These are phyloP conservation scores for Sesia apiformis DNA, from an alignment of 2,888 invertebrate species.

Conservation along the genomic window DNA sequence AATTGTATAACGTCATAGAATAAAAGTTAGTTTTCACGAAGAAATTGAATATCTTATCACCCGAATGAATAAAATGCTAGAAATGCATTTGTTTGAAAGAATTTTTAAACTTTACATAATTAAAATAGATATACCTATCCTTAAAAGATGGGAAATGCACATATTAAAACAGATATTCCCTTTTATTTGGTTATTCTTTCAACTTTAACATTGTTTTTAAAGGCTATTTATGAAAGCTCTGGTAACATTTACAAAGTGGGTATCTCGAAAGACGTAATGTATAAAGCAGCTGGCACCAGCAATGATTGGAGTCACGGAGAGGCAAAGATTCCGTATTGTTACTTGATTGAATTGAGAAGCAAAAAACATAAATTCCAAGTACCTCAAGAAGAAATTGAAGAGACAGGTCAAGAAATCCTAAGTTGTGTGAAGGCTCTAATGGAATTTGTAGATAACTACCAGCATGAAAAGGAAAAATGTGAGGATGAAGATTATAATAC, in stretches of 20 bases:
- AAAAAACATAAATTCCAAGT: constrained; percentile 47
- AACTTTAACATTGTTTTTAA: background rate
- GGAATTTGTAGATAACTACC: constrained; percentile 44
- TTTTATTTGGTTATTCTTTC: no score
- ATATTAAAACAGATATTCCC: no score
- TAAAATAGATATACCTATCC: no score
- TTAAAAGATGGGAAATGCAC: no score
- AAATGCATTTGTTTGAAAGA: no score
- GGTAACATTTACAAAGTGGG: constrained; percentile 59
- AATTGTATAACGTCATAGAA: no score
- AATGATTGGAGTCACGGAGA: constrained; percentile 51
- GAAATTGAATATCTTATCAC: no score
- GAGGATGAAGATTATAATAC: no score
- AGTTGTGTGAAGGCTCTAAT: constrained; percentile 44
- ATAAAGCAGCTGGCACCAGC: constrained; percentile 55
- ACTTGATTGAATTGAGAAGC: constrained; percentile 54
- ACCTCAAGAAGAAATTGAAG: constrained; percentile 51
- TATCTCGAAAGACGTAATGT: constrained; percentile 58
- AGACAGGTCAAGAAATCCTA: constrained; percentile 47
- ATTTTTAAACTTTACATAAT: no score
- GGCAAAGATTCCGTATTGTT: constrained; percentile 54
- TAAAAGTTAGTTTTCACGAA: no score
- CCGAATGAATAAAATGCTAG: no score
- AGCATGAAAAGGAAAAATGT: constrained; percentile 1
- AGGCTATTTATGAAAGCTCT: constrained; percentile 51